These are phyloP conservation scores for Holothuria leucospilota DNA, from an alignment of 53 echinoderm and acorn worm genomes.

Conservation along the genomic window DNA sequence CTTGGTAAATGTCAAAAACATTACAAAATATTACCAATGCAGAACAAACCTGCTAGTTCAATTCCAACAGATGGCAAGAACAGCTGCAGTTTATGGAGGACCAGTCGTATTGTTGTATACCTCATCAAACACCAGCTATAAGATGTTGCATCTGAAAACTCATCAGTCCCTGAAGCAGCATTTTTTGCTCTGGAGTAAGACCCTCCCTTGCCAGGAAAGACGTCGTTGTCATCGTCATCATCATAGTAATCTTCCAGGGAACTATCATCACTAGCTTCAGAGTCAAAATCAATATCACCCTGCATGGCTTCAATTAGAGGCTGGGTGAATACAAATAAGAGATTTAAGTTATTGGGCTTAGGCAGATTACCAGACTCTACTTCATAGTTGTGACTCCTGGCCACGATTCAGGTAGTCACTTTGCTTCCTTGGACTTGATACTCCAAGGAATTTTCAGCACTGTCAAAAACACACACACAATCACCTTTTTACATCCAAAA, in stretches of 20 bases:
- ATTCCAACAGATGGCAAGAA: conserved; percentile 89
- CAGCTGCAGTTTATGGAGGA: conserved; percentile 78
- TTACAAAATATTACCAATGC: no score
- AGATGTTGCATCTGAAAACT: conserved; percentile 83
- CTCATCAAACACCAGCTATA: conserved; percentile 99
- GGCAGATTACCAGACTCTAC: no score
- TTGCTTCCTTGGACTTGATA: no score
- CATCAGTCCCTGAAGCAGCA: background rate
- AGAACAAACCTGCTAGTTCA: conserved; percentile 84
- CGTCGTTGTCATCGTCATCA: conserved; percentile 55
- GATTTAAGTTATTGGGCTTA: no score
- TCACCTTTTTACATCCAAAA: no score
- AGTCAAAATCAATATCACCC: conserved; percentile 89
- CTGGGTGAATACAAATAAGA: conserved; percentile 38
- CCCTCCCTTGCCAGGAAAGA: conserved; percentile 44
- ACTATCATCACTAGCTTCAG: conserved; percentile 90
- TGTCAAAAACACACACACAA: no score
- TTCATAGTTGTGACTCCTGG: no score
- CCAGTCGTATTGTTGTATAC: conserved; percentile 78
- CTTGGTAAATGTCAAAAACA: no score
- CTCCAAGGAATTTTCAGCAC: no score
- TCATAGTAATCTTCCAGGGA: conserved; percentile 76
- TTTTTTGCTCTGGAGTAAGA: conserved; percentile 65
- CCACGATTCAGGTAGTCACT: no score
- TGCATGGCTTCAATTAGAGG: conserved; percentile 81